phyloP scores from a whole-genome alignment of 2,888 invertebrate genomes.

The Teleogryllus oceanicus region DNA sequence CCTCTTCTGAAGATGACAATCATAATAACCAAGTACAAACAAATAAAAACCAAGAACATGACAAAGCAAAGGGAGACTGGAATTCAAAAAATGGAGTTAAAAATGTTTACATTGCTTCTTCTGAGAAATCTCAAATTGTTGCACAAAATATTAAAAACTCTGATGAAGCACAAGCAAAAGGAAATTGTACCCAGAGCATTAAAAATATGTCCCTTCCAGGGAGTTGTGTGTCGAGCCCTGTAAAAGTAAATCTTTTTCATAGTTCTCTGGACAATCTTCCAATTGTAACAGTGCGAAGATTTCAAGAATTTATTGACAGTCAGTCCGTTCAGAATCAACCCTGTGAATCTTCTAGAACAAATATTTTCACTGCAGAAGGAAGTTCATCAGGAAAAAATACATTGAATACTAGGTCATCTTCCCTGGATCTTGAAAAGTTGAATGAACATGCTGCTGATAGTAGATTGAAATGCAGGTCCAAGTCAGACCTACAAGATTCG shows the following conservation, averaged over 20 bases:
- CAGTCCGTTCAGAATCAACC: too few species aligned
- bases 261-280: neutral
- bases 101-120: neutral
- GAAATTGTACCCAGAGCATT: neutral
- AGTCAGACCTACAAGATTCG: too few species aligned
- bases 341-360: neutral
- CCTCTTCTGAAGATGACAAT: neutral
- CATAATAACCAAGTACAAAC: neutral
- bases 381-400: neutral
- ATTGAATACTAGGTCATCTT: neutral
- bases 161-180: neutral
- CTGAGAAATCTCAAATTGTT: neutral
- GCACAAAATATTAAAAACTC: neutral
- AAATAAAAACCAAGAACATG: neutral
- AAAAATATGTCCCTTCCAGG: neutral
- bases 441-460: neutral
- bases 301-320: neutral
- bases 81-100: neutral
- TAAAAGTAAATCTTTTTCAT: neutral
- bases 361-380: neutral
- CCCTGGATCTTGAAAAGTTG: neutral
- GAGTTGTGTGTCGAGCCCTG: neutral
- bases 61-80: neutral
- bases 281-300: neutral
- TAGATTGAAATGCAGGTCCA: too few species aligned